A percentile compares a stretch with the other conserved stretches of the same genome.
phyloP scores from a whole-genome alignment of 2,113 vertebrate genomes.

The Diphyllodes magnificus region DNA sequence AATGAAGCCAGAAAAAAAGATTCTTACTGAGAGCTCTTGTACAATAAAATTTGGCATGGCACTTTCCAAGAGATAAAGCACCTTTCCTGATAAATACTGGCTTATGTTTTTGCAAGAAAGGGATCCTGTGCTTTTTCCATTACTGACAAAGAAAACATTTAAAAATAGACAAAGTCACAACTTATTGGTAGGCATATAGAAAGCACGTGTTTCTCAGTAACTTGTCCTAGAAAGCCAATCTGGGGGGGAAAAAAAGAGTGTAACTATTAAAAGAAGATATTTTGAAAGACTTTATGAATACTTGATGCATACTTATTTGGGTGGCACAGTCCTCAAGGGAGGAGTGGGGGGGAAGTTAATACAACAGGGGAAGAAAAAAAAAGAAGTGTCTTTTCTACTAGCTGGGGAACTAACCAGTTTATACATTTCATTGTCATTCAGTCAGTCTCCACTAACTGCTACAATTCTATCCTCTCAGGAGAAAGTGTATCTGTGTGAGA shows the following conservation, averaged over 20 bases:
- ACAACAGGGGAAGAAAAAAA: not conserved
- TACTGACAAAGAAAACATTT: not conserved
- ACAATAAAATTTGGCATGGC: constrained; percentile 14
- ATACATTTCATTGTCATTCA: not conserved
- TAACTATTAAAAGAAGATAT: not conserved
- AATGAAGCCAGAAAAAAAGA: not conserved
- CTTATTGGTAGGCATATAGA: not conserved
- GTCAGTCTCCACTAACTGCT: not conserved
- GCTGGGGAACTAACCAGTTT: not conserved
- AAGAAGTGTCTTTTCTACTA: not conserved
- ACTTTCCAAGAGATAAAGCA: constrained; percentile 47
- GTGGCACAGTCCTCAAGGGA: not conserved
- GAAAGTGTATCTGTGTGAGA: not conserved
- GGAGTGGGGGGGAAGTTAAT: not conserved
- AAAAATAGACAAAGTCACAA: not conserved
- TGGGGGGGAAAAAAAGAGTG: fast-evolving
- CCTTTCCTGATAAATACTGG: constrained; percentile 14
- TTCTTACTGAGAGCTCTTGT: not conserved
- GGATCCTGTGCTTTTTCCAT: not conserved
- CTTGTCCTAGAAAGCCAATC: not conserved
- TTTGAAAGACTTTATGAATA: not conserved
- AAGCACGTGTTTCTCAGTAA: not conserved
- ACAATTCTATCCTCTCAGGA: not conserved
- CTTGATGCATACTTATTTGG: not conserved
- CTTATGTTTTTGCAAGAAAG: not conserved